Percentiles rank a stretch among this genome's conserved stretches.
Conservation (phyloP, 2,797 vertebrate genomes). For the Cirrhinus mrigala region DNA sequence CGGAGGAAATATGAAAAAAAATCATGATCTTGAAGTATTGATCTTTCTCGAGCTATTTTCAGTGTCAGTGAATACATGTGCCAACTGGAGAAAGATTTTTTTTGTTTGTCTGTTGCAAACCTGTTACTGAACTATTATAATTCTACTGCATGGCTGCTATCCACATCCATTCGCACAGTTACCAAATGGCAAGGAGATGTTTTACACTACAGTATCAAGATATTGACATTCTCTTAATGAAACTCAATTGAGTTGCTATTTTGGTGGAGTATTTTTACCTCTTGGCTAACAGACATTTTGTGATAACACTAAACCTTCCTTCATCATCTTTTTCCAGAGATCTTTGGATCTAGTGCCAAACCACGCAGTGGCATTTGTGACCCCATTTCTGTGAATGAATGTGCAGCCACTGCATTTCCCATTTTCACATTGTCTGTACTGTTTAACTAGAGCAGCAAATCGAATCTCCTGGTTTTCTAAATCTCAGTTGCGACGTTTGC, state of each 20-base stretch:
- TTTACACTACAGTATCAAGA: background rate
- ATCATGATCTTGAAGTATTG: slow-evolving; percentile 59
- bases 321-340: slow-evolving; percentile 57
- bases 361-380: slow-evolving; percentile 64
- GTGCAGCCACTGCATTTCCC: slow-evolving; percentile 59
- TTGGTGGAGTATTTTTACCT: slow-evolving; percentile 57
- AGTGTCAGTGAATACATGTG: slow-evolving; percentile 74
- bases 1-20: slow-evolving; percentile 66
- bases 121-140: slow-evolving; percentile 58
- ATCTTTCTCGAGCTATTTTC: slow-evolving; percentile 63
- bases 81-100: slow-evolving; percentile 57
- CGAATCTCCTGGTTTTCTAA: slow-evolving; percentile 15
- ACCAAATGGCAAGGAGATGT: background rate
- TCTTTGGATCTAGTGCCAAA: slow-evolving; percentile 75
- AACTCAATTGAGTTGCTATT: slow-evolving; percentile 32
- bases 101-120: background rate
- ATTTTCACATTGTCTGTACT: slow-evolving; percentile 51
- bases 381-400: slow-evolving; percentile 64
- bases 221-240: slow-evolving; percentile 35
- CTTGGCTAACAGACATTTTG: slow-evolving; percentile 57
- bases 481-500: slow-evolving; percentile 17
- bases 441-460: slow-evolving; percentile 48
- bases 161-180: background rate
- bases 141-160: slow-evolving; percentile 72
- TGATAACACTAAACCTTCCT: slow-evolving; percentile 39